phyloP scores from a whole-genome alignment of 2,113 vertebrate genomes.

The crab-eating macaque (Macaca fascicularis) region DNA sequence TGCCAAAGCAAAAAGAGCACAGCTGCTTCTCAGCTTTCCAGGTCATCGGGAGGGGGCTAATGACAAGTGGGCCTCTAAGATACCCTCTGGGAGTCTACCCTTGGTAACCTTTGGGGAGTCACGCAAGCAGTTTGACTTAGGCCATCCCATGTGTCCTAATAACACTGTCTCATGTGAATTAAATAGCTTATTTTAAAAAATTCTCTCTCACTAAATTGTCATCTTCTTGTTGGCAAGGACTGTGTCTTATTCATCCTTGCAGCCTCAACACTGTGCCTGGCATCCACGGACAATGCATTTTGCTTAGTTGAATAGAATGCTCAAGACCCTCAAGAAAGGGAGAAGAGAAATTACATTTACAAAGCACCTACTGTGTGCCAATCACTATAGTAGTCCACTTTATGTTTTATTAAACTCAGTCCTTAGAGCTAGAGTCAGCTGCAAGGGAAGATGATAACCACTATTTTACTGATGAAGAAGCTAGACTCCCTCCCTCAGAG shows the following conservation, averaged over 20 bases:
- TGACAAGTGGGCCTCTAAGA: neutral
- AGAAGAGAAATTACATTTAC: neutral
- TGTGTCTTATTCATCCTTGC: neutral
- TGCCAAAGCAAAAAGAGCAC: neutral
- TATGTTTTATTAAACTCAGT: neutral
- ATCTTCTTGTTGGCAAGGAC: neutral
- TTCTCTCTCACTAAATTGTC: neutral
- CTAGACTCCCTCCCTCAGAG: neutral
- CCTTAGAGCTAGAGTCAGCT: neutral
- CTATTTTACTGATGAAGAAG: neutral
- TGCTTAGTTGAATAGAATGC: neutral
- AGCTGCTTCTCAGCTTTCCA: neutral
- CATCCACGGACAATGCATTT: neutral
- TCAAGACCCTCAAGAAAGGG: neutral
- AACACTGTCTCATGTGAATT: neutral
- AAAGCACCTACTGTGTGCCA: neutral
- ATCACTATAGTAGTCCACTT: neutral
- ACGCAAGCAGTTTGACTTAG: neutral
- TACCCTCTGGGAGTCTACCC: neutral
- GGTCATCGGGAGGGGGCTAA: accelerated
- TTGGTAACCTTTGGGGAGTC: neutral
- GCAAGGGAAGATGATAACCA: neutral
- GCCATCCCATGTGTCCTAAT: accelerated
- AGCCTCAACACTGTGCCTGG: too few species aligned
- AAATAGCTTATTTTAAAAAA: neutral